A percentile compares a stretch with the other conserved stretches of the same genome.
Evolutionary conservation across 2,888 invertebrate genomes (phyloP).

Genomic region (Erebia epiphron): DNA sequence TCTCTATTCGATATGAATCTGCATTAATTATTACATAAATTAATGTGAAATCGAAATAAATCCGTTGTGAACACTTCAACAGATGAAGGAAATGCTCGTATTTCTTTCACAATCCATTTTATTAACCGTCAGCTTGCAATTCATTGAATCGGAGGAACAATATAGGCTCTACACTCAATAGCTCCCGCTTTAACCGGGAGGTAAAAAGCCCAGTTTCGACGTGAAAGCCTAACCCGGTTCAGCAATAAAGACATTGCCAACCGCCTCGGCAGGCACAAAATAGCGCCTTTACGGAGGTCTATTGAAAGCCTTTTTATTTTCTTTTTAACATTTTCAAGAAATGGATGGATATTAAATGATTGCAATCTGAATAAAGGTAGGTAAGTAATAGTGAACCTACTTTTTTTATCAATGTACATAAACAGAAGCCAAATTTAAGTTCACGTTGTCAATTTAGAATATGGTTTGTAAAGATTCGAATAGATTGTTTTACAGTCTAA

Average conservation of each 20-base stretch:
- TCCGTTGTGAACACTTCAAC: constrained; percentile 18
- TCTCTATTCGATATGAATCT: too few relatives aligned
- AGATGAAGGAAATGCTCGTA: constrained; percentile 25
- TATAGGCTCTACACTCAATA: constrained; percentile 57
- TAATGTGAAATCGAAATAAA: constrained; percentile 19
- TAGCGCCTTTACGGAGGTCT: constrained; percentile 19
- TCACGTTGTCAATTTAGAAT: neutral
- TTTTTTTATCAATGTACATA: neutral
- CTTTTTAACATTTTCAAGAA: constrained; percentile 15
- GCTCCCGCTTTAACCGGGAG: constrained; percentile 52
- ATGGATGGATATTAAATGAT: constrained; percentile 21
- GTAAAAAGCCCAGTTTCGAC: constrained; percentile 63
- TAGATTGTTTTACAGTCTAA: too few relatives aligned
- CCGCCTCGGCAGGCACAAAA: constrained; percentile 27
- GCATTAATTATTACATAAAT: neutral
- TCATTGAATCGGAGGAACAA: constrained; percentile 57
- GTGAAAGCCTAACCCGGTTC: constrained; percentile 65
- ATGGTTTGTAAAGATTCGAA: neutral
- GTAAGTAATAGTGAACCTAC: neutral
- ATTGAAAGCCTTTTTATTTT: constrained; percentile 29
- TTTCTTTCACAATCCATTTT: constrained; percentile 32
- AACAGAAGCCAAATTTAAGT: neutral
- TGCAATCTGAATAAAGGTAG: constrained; percentile 7
- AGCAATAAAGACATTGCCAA: constrained; percentile 37
- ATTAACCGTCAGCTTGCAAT: constrained; percentile 38